Conservation (phyloP, 2,797 vertebrate species). For the Hippoglossus hippoglossus region DNA sequence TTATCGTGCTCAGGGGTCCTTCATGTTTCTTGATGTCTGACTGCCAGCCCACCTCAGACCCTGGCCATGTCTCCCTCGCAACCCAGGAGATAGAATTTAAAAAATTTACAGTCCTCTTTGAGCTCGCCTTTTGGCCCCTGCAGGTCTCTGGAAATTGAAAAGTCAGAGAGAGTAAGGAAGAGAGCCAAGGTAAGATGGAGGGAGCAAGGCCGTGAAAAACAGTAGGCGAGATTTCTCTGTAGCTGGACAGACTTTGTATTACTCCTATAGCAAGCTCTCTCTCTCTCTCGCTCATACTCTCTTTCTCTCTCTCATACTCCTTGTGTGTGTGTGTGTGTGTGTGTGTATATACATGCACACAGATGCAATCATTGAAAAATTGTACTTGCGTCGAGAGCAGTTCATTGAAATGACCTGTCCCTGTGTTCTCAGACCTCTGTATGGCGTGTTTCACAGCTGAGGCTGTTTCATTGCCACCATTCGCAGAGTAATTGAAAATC, state of each 20-base stretch:
- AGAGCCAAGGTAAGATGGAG: slow-evolving; percentile 50
- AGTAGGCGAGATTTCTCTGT: slow-evolving; percentile 52
- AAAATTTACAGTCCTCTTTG: slow-evolving; percentile 77
- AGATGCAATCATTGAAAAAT: slow-evolving; percentile 52
- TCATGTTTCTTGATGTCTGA: slow-evolving; percentile 65
- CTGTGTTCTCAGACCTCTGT: slow-evolving; percentile 55
- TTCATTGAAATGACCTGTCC: slow-evolving; percentile 58
- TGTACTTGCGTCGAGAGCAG: slow-evolving; percentile 48
- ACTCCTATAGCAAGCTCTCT: slow-evolving; percentile 44
- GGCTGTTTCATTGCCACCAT: slow-evolving; percentile 60
- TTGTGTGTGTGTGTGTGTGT: no score
- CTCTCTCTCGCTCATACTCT: slow-evolving; percentile 15
- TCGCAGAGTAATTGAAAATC: slow-evolving; percentile 79
- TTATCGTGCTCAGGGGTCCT: slow-evolving; percentile 53
- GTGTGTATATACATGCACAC: neutral
- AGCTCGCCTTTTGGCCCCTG: slow-evolving; percentile 67
- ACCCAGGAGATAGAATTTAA: slow-evolving; percentile 80
- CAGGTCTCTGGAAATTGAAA: slow-evolving; percentile 79
- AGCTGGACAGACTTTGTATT: slow-evolving; percentile 52
- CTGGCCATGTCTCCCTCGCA: slow-evolving; percentile 55
- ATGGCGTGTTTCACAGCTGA: slow-evolving; percentile 64
- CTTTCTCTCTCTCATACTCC: no score
- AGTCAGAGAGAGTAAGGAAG: slow-evolving; percentile 67
- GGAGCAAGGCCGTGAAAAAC: slow-evolving; percentile 45
- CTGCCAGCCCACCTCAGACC: slow-evolving; percentile 65